Conservation (phyloP, 2,113 vertebrate genomes). For the Carlito syrichta region DNA sequence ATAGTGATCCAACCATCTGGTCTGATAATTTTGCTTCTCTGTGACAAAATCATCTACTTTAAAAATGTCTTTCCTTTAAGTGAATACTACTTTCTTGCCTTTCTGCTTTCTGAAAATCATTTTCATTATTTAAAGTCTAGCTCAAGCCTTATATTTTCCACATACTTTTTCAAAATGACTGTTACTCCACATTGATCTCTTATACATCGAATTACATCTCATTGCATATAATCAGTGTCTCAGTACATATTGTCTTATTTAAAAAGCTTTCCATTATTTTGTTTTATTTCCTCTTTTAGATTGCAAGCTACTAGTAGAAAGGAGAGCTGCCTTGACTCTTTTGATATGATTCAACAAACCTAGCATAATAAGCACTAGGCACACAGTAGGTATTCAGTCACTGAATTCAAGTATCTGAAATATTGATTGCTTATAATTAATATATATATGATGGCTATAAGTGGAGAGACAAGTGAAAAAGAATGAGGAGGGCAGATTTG, state of each 20-base stretch:
- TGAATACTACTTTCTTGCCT: background rate
- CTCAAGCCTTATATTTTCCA: background rate
- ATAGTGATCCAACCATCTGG: background rate
- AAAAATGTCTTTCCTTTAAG: background rate
- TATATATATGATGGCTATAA: background rate
- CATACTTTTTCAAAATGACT: background rate
- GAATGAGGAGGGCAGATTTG: background rate
- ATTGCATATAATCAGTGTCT: background rate
- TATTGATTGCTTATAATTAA: background rate
- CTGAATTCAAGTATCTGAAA: background rate
- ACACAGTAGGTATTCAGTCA: background rate
- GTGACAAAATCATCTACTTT: background rate
- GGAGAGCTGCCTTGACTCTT: background rate
- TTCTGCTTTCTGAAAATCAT: background rate
- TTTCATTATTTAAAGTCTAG: background rate
- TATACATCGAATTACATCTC: background rate
- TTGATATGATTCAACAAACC: background rate
- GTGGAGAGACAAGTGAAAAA: background rate
- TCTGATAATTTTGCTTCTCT: background rate
- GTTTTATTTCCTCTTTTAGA: background rate
- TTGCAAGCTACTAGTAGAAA: background rate
- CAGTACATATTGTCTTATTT: background rate
- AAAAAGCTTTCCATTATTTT: background rate
- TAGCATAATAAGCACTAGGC: background rate
- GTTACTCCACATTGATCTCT: background rate